phyloP scores from a whole-genome alignment of 2,113 vertebrate species.

The Fregetta grallaria region DNA sequence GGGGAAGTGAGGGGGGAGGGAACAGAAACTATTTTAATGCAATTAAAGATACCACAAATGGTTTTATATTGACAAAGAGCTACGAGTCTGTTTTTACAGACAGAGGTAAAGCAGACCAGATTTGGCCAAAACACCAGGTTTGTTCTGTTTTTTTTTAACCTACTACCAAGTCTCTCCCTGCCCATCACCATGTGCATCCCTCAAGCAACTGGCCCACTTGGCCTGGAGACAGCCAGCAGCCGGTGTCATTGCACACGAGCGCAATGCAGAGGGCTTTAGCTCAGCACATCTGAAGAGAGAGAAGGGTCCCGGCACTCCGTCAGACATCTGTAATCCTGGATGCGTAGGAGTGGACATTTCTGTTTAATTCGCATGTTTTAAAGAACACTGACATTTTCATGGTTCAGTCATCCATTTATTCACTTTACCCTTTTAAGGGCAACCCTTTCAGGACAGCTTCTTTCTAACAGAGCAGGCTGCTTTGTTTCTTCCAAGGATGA shows the following conservation, averaged over 20 bases:
- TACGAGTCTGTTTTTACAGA: neutral
- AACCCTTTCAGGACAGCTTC: neutral
- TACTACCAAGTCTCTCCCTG: neutral
- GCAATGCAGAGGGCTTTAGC: neutral
- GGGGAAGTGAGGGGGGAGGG: neutral
- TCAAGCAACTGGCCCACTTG: neutral
- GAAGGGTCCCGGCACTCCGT: neutral
- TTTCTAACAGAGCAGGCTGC: neutral
- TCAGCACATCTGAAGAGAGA: neutral
- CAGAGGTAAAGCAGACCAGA: neutral
- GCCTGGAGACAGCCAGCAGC: neutral
- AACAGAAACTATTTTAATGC: conserved; percentile 36
- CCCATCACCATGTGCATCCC: neutral
- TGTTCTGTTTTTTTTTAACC: neutral
- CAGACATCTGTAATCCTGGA: neutral
- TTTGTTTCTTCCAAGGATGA: neutral
- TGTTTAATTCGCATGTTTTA: neutral
- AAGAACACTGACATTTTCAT: conserved; percentile 1
- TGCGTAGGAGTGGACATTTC: neutral
- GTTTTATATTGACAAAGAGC: neutral
- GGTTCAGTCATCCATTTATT: neutral
- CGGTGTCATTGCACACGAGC: accelerated
- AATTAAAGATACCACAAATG: conserved; percentile 21
- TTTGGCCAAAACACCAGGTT: neutral
- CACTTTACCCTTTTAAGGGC: conserved; percentile 43